phyloP scores from a whole-genome alignment of 2,113 vertebrate species.

The Laterallus jamaicensis region DNA sequence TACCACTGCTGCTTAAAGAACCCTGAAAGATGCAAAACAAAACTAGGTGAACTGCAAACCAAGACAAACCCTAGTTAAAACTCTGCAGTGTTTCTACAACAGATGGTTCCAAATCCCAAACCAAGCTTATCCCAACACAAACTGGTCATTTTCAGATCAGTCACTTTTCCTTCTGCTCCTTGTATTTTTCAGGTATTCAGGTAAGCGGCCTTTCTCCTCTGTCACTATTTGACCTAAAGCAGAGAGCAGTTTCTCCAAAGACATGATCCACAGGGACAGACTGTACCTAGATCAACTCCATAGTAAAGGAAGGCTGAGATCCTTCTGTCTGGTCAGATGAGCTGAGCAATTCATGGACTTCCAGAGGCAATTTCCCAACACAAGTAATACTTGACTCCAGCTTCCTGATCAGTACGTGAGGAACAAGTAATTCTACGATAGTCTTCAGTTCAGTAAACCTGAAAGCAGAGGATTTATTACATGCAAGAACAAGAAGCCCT shows the following conservation, averaged over 20 bases:
- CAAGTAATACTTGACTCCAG: slow-evolving; percentile 39
- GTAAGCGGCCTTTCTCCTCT: slow-evolving; percentile 12
- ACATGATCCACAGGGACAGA: slow-evolving; percentile 64
- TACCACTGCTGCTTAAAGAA: background rate
- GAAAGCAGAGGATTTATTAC: slow-evolving; percentile 40
- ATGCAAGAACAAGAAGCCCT: slow-evolving; percentile 22
- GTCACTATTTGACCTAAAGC: slow-evolving; percentile 66
- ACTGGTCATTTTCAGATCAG: background rate
- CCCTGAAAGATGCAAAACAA: background rate
- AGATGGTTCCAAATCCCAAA: background rate
- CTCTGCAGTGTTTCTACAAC: background rate
- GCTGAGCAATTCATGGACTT: slow-evolving; percentile 75
- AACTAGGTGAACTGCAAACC: background rate
- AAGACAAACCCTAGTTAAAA: background rate
- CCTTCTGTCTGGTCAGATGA: slow-evolving; percentile 73
- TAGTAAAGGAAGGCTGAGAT: slow-evolving; percentile 61
- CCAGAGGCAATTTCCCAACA: slow-evolving; percentile 66
- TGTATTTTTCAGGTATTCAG: background rate
- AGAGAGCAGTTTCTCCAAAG: slow-evolving; percentile 55
- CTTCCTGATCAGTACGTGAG: slow-evolving; percentile 67
- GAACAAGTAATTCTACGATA: slow-evolving; percentile 66
- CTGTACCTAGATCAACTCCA: background rate
- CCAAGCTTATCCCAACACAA: background rate
- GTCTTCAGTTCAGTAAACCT: slow-evolving; percentile 81
- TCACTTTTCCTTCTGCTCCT: slow-evolving; percentile 61